phyloP scores from a whole-genome alignment of 2,888 invertebrate genomes.

The Tiliacea citrago region DNA sequence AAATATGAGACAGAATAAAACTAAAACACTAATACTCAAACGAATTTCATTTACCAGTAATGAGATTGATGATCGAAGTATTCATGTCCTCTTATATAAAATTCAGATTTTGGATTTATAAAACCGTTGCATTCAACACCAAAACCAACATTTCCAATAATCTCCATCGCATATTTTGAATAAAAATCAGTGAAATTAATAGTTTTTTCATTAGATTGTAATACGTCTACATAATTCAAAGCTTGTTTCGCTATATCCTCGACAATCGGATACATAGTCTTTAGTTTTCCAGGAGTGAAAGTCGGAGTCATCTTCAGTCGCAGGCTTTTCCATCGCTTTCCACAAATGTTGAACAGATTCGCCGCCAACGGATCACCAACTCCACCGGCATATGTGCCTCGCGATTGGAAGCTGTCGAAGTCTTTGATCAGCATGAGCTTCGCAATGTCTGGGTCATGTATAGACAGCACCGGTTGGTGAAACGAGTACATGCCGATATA shows the following conservation, averaged over 20 bases:
- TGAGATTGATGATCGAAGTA: constrained; percentile 83
- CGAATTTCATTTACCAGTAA: constrained; percentile 80
- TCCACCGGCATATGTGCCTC: constrained; percentile 92
- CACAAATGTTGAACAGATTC: constrained; percentile 91
- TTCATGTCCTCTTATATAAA: constrained; percentile 85
- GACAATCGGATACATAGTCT: constrained; percentile 91
- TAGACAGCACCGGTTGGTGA: constrained; percentile 90
- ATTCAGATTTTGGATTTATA: constrained; percentile 89
- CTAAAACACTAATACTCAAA: background rate
- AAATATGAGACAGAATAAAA: constrained; percentile 19
- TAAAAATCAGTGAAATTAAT: constrained; percentile 90
- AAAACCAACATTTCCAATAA: constrained; percentile 91
- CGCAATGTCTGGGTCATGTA: constrained; percentile 91
- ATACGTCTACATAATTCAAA: constrained; percentile 80
- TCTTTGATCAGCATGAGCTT: constrained; percentile 91
- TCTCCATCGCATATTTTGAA: constrained; percentile 91
- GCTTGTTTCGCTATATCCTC: constrained; percentile 90
- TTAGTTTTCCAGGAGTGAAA: constrained; percentile 93
- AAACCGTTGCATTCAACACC: constrained; percentile 92
- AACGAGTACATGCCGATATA: constrained; percentile 92
- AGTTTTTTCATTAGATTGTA: constrained; percentile 74
- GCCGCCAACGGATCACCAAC: constrained; percentile 91
- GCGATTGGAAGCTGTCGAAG: constrained; percentile 92
- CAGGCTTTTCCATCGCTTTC: constrained; percentile 91
- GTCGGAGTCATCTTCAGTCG: constrained; percentile 92